phyloP scores from a whole-genome alignment of 1,140 invertebrate species.

The Hirudo medicinalis region DNA sequence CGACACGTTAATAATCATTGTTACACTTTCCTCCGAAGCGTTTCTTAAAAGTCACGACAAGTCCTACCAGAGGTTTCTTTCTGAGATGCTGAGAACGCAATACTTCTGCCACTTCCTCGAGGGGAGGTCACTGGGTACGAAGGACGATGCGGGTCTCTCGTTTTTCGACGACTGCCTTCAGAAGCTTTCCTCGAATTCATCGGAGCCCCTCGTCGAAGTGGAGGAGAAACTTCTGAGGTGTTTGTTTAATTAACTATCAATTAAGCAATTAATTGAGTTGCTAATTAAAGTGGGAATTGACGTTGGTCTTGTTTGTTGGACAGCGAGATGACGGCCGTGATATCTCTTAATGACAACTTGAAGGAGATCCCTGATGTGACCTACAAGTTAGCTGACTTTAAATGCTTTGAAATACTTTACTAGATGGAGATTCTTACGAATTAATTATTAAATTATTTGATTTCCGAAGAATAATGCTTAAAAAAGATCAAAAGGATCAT shows the following conservation, averaged over 20 bases:
- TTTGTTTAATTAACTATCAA: neutral
- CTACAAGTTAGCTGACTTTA: neutral
- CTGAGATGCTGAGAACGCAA: neutral
- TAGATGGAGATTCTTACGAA: no score
- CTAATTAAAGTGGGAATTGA: neutral
- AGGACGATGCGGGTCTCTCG: neutral
- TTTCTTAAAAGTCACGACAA: slow-evolving; percentile 3
- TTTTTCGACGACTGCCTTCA: slow-evolving; percentile 8
- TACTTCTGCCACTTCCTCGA: slow-evolving; percentile 8
- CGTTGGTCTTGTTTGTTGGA: neutral
- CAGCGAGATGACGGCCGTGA: slow-evolving; percentile 1
- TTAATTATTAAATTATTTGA: no score
- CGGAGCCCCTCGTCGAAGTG: neutral
- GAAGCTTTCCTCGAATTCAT: neutral
- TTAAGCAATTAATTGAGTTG: neutral
- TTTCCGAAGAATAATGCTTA: no score
- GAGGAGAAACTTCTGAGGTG: slow-evolving; percentile 5
- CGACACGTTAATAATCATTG: no score
- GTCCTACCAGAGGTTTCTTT: slow-evolving; percentile 1
- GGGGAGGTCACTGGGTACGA: slow-evolving; percentile 1
- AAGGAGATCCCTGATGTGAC: neutral
- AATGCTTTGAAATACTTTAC: no score
- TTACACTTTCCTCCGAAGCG: neutral
- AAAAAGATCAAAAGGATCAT: no score
- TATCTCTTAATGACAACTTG: slow-evolving; percentile 2